Evolutionary conservation across 2,797 vertebrate species (phyloP), one percentile per base, ranked within the genome.

Genomic region (Eurystomus glaucurus): DNA sequence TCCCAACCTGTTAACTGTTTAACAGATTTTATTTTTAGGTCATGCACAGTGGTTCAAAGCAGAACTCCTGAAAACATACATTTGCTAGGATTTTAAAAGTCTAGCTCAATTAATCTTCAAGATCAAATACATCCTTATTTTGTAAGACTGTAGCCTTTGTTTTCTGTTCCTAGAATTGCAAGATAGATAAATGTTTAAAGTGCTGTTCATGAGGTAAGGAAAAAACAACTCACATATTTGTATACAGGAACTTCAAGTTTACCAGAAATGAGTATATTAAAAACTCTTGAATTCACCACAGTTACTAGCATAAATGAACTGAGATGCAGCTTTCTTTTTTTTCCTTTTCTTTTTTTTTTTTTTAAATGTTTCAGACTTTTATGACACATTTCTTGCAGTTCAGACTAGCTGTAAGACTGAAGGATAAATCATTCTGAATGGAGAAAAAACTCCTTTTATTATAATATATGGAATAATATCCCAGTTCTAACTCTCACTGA

Each of bases 341-440:
- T n/a, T 6, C 4, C 4, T 9, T 0, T 5, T n/a, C 8, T 51
- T 5, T 31, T 0, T 11, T 41, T 35, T 45, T 65, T 0, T 11
- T 43, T 35, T 50, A 61, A 23, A 4, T 4, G 4, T 72, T 85
- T 60, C 29, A 46, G 50, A 33, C 4, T 76, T 79, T 48, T 21
- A 28, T 62, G 41, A 52, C 19, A 26, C 1, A 1, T 64, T 85
- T 51, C 48, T 92, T 82, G 39, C 64, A 46, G 60, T 50, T 95
- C 35, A 64, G 43, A 25, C 26, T 69, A 70, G 33, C 35, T 58
- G 10, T 58, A 69, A 65, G n/a, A 54, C 39, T 77, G 79, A 52
- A 62, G 37, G 26, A 58, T 71, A 65, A 52, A 93, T 60, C 1
- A 58, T 45, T 69, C 29, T 69, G 33, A 88, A 69, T 22, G 11